Evolutionary conservation across 2,888 invertebrate genomes (phyloP).

Genomic region (Habroteleia sp.): DNA sequence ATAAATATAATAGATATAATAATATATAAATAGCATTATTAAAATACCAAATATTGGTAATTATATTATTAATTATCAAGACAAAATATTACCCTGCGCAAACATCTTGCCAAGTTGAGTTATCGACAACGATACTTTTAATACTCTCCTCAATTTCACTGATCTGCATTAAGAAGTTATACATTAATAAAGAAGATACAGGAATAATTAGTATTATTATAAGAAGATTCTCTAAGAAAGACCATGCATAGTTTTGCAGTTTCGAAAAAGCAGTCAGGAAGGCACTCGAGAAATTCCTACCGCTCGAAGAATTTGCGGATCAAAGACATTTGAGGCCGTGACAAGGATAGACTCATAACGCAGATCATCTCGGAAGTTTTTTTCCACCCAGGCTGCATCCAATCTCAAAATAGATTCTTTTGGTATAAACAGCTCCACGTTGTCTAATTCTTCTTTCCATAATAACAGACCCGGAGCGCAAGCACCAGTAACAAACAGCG

Average conservation of each 20-base stretch:
- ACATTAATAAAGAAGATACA: conserved; percentile 23
- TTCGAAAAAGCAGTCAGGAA: conserved; percentile 30
- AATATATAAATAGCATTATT: no score
- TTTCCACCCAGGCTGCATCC: conserved; percentile 77
- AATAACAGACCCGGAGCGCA: conserved; percentile 75
- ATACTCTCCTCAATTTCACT: conserved; percentile 72
- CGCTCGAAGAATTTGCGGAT: conserved; percentile 75
- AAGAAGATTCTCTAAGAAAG: conserved; percentile 25
- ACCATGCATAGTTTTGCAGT: conserved; percentile 27
- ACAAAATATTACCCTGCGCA: conserved; percentile 76
- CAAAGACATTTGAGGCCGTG: conserved; percentile 78
- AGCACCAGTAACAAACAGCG: conserved; percentile 71
- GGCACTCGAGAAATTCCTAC: conserved; percentile 66
- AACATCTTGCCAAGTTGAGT: conserved; percentile 77
- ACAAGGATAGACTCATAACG: conserved; percentile 79
- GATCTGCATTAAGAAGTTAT: conserved; percentile 69
- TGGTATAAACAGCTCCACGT: conserved; percentile 71
- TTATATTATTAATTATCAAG: no score
- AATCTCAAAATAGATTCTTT: conserved; percentile 71
- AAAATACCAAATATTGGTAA: no score
- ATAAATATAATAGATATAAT: no score
- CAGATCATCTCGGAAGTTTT: conserved; percentile 77
- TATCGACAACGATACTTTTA: conserved; percentile 71
- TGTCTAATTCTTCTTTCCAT: conserved; percentile 78
- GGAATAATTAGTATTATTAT: conserved; percentile 9